Evolutionary conservation across 2,888 invertebrate genomes (phyloP).

Genomic region (Stegana nigrithorax): DNA sequence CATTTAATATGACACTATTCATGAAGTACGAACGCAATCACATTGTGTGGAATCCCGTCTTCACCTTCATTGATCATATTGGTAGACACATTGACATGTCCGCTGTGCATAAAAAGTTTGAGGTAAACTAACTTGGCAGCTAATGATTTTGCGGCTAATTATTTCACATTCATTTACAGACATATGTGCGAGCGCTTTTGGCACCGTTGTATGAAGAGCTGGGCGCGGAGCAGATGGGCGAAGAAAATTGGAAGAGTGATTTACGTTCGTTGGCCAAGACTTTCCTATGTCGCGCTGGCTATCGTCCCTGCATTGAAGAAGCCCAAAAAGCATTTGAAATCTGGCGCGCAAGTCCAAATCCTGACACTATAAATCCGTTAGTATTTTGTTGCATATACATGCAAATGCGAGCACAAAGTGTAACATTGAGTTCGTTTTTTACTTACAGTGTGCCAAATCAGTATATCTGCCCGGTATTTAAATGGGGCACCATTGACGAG

Average conservation of each 20-base stretch:
- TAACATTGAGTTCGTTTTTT: not conserved
- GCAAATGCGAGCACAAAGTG: not conserved
- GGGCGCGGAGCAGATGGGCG: slow-evolving; percentile 71
- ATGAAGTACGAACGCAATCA: slow-evolving; percentile 79
- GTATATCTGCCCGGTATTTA: slow-evolving; percentile 84
- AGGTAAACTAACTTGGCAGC: slow-evolving; percentile 70
- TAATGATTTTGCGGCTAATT: not conserved
- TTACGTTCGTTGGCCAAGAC: slow-evolving; percentile 76
- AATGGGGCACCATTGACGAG: slow-evolving; percentile 82
- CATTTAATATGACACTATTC: slow-evolving; percentile 83
- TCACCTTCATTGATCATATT: slow-evolving; percentile 85
- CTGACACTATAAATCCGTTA: slow-evolving; percentile 85
- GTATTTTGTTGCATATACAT: slow-evolving; percentile 57
- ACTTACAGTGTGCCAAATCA: slow-evolving; percentile 77
- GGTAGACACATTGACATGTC: slow-evolving; percentile 79
- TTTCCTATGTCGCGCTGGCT: slow-evolving; percentile 81
- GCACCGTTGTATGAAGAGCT: slow-evolving; percentile 80
- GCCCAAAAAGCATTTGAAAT: slow-evolving; percentile 78
- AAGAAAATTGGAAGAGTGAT: slow-evolving; percentile 77
- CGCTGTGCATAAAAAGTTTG: slow-evolving; percentile 77
- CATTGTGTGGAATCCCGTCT: slow-evolving; percentile 85
- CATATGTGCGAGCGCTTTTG: slow-evolving; percentile 77
- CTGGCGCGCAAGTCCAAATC: slow-evolving; percentile 81
- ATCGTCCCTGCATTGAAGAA: slow-evolving; percentile 81
- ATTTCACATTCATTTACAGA: slow-evolving; percentile 69